These are phyloP conservation scores for Calliscelio sp. DNA, from an alignment of 2,888 invertebrate genomes.

Conservation along the genomic window DNA sequence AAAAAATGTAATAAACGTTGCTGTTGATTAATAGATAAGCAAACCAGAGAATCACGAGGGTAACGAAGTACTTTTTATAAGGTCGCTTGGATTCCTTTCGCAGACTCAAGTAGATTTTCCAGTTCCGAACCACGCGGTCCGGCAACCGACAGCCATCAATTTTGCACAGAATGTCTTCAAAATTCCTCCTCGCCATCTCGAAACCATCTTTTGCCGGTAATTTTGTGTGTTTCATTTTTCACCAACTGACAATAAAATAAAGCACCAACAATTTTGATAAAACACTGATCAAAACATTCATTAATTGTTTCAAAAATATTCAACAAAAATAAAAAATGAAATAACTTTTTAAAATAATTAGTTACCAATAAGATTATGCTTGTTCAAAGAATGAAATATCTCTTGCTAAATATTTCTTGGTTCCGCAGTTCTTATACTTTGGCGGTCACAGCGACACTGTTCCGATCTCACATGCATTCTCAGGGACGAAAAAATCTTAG, in stretches of 20 bases:
- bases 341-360: no score
- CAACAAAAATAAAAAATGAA: no score
- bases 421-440: constrained; percentile 58
- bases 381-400: no score
- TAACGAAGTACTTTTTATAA: constrained; percentile 46
- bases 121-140: constrained; percentile 43
- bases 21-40: constrained; percentile 21
- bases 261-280: no score
- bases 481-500: constrained; percentile 64
- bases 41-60: constrained; percentile 3
- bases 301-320: no score
- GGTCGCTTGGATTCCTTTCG: constrained; percentile 10
- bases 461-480: constrained; percentile 46
- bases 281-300: no score
- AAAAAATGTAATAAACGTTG: constrained; percentile 33
- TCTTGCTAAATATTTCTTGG: no score
- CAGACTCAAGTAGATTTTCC: constrained; percentile 33
- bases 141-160: constrained; percentile 41
- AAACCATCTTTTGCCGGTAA: constrained; percentile 26
- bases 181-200: constrained; percentile 39
- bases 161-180: constrained; percentile 57
- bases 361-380: no score
- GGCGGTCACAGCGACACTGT: constrained; percentile 69
- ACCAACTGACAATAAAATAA: background rate
- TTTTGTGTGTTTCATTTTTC: constrained; percentile 42